Conservation (phyloP, 2,113 vertebrate genomes). For the Brachyhypopomus occidentalis region DNA sequence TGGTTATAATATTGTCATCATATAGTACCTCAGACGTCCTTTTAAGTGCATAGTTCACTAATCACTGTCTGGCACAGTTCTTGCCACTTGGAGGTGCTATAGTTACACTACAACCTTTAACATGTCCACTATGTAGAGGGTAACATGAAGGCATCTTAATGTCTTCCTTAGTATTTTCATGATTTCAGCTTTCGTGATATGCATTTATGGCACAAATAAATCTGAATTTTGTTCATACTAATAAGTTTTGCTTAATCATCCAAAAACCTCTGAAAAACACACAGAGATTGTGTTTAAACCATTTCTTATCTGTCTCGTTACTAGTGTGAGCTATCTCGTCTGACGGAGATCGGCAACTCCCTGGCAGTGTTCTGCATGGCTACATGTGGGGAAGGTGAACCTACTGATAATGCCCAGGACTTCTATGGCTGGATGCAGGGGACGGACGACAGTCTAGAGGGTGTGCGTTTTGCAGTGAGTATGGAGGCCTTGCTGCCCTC, state of each 20-base stretch:
- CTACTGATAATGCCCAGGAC: constrained; percentile 86
- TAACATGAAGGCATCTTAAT: too few relatives aligned
- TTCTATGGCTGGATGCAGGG: constrained; percentile 88
- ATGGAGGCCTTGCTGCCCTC: not conserved
- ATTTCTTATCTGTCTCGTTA: not conserved
- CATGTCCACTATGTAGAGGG: not conserved
- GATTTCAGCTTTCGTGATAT: not conserved
- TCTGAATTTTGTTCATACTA: not conserved
- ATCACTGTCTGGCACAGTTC: too few relatives aligned
- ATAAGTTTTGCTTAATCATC: not conserved
- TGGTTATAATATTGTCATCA: too few relatives aligned
- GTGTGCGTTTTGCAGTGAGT: constrained; percentile 82
- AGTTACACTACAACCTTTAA: not conserved
- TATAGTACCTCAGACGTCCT: too few relatives aligned
- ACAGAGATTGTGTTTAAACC: not conserved
- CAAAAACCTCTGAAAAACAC: not conserved
- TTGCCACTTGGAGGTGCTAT: too few relatives aligned
- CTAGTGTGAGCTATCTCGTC: constrained; percentile 79
- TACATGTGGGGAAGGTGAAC: constrained; percentile 85
- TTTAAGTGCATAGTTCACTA: too few relatives aligned
- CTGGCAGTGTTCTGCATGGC: constrained; percentile 87
- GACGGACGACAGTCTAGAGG: constrained; percentile 71
- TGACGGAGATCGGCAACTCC: constrained; percentile 80
- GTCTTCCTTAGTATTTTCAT: not conserved
- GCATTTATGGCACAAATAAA: not conserved